phyloP scores from a whole-genome alignment of 2,113 vertebrate genomes.

The Recurvirostra avosetta region DNA sequence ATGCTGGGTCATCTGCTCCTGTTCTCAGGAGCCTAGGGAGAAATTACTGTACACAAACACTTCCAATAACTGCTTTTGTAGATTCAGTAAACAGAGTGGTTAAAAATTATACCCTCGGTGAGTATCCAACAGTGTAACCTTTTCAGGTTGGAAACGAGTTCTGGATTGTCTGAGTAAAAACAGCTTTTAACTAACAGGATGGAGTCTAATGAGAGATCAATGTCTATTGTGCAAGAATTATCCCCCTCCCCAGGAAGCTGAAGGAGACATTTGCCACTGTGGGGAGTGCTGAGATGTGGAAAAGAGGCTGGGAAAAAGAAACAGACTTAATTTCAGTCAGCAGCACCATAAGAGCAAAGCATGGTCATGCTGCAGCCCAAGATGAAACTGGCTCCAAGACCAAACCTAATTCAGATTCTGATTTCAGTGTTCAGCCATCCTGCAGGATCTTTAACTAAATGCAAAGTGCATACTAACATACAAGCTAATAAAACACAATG shows the following conservation, averaged over 20 bases:
- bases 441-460: neutral
- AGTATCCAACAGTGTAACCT: constrained; percentile 56
- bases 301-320: neutral
- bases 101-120: constrained; percentile 54
- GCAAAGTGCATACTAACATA: neutral
- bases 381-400: neutral
- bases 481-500: neutral
- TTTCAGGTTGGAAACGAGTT: constrained; percentile 61
- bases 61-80: constrained; percentile 40
- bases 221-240: constrained; percentile 45
- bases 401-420: neutral
- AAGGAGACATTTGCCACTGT: constrained; percentile 15
- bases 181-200: constrained; percentile 65
- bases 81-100: constrained; percentile 47
- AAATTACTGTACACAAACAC: constrained; percentile 43
- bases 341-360: neutral
- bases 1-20: neutral
- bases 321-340: neutral
- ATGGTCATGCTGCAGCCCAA: neutral
- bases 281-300: neutral
- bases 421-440: neutral
- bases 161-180: constrained; percentile 53
- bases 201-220: constrained; percentile 62
- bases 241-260: constrained; percentile 21
- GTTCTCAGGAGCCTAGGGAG: neutral